Percentiles rank a stretch among this genome's conserved stretches.
These are phyloP conservation scores for Acinonyx jubatus DNA, from an alignment of 2,113 vertebrate genomes.

Conservation along the genomic window DNA sequence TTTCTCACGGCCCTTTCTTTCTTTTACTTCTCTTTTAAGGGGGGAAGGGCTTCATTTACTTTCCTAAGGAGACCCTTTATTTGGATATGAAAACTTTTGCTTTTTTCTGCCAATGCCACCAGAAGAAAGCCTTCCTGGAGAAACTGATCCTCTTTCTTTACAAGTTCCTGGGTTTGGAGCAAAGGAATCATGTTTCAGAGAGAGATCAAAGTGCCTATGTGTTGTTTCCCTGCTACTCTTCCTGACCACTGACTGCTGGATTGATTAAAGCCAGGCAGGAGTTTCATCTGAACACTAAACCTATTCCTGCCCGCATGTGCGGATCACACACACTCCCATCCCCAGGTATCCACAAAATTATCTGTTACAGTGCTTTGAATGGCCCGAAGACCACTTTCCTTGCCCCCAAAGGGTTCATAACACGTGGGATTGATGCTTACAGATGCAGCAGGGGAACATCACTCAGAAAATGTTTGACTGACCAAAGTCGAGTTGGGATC, in stretches of 20 bases:
- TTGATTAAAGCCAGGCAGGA: background rate
- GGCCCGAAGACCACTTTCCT: background rate
- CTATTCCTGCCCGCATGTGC: rapidly evolving
- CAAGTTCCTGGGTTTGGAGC: background rate
- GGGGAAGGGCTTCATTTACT: background rate
- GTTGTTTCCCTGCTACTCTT: background rate
- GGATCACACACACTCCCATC: background rate
- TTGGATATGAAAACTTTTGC: background rate
- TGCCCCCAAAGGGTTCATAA: background rate
- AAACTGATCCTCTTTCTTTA: background rate
- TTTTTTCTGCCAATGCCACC: background rate
- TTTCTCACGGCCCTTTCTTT: background rate
- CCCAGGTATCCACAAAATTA: background rate
- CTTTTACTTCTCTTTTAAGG: background rate
- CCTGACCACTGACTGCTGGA: background rate
- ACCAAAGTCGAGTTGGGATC: background rate
- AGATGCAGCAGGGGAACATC: background rate
- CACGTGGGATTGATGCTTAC: background rate
- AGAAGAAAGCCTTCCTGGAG: background rate
- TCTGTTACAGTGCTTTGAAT: rapidly evolving
- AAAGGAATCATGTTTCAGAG: background rate
- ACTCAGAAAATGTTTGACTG: background rate
- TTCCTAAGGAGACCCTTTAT: background rate
- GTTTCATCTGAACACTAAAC: background rate
- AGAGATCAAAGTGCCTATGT: background rate